phyloP scores from a whole-genome alignment of 2,888 invertebrate genomes.

The Platynereis dumerilii region DNA sequence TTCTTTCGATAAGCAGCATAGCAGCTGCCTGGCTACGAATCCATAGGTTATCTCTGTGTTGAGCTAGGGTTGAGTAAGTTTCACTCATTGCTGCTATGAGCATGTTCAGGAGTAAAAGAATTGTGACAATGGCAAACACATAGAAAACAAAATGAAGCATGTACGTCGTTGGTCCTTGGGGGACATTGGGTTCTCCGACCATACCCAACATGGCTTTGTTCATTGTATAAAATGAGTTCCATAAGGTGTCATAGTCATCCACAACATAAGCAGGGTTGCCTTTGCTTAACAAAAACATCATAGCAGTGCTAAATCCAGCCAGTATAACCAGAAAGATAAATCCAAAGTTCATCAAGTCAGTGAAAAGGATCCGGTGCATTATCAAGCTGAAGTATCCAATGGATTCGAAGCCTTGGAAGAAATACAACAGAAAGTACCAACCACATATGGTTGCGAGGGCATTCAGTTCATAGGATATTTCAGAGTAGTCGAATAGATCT shows the following conservation, averaged over 20 bases:
- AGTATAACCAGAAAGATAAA: conserved; percentile 1
- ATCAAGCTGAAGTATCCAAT: conserved; percentile 16
- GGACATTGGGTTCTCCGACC: background rate
- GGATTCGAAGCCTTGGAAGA: background rate
- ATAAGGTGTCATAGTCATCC: background rate
- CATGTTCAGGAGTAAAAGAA: conserved; percentile 18
- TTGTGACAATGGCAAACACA: background rate
- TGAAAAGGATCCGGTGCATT: conserved; percentile 17
- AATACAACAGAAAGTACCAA: conserved; percentile 6
- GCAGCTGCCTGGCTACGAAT: background rate
- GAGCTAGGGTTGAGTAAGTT: conserved; percentile 5
- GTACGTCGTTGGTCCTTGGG: background rate
- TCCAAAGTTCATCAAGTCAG: conserved; percentile 11
- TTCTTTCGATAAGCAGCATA: conserved; percentile 3
- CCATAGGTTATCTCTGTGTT: background rate
- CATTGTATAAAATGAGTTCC: conserved; percentile 1
- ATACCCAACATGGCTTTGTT: conserved; percentile 12
- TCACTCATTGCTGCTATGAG: conserved; percentile 22
- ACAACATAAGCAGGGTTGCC: background rate
- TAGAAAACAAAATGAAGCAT: background rate
- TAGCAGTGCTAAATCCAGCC: conserved; percentile 9
- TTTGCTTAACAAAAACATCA: background rate
- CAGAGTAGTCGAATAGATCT: too few relatives aligned
- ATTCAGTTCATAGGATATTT: background rate
- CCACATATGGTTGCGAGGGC: background rate